These are phyloP conservation scores for Drosophila fuyamai DNA, from an alignment of 1,140 invertebrate genomes.

Conservation along the genomic window DNA sequence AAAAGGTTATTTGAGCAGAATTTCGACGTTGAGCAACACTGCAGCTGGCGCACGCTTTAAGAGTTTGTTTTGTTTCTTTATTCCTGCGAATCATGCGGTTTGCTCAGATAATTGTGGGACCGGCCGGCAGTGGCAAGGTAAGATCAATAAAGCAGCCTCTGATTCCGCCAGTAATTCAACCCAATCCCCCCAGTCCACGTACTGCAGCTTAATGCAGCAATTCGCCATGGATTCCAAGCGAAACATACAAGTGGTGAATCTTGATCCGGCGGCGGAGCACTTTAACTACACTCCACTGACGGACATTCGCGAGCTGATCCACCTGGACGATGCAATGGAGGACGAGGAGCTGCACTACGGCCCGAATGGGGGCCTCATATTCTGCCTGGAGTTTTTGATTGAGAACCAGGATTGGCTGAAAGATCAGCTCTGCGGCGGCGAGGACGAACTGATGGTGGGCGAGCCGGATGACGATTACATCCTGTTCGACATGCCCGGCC, in stretches of 20 bases:
- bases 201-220: conserved; percentile 95
- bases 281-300: conserved; percentile 95
- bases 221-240: conserved; percentile 92
- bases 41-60: conserved; percentile 15
- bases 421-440: conserved; percentile 89
- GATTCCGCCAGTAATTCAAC: not conserved
- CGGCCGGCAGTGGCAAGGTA: conserved; percentile 98
- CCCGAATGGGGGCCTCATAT: conserved; percentile 98
- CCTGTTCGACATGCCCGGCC: conserved; percentile 99
- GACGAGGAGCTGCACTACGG: conserved; percentile 97
- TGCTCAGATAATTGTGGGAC: conserved; percentile 97
- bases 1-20: not conserved
- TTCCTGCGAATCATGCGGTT: conserved; percentile 90
- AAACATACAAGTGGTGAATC: conserved; percentile 94
- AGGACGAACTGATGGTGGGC: conserved; percentile 83
- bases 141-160: not conserved
- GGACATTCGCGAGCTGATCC: conserved; percentile 97
- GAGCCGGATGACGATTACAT: conserved; percentile 95
- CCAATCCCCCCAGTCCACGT: conserved; percentile 91
- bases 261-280: conserved; percentile 98
- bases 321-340: conserved; percentile 98
- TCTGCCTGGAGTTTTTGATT: conserved; percentile 97
- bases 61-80: conserved; percentile 29
- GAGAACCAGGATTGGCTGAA: conserved; percentile 96
- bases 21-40: not conserved